These are phyloP conservation scores for Gorsachius goisagi DNA, from an alignment of 2,113 vertebrate genomes.

Conservation along the genomic window DNA sequence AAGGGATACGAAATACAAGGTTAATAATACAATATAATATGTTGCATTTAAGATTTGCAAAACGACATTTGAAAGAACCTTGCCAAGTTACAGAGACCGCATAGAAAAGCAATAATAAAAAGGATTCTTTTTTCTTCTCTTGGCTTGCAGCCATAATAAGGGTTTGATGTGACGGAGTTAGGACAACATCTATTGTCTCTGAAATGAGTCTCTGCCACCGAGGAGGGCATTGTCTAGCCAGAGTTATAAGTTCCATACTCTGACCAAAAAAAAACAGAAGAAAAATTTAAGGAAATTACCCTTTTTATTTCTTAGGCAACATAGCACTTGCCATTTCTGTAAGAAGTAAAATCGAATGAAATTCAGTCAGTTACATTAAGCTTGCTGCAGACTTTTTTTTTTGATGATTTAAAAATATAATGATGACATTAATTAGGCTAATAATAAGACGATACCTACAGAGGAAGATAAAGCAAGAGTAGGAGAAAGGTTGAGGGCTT, in stretches of 20 bases:
- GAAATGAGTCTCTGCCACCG: conserved; percentile 10
- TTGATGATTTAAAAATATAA: not conserved
- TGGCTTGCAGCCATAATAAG: conserved; percentile 21
- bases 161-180: conserved; percentile 21
- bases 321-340: not conserved
- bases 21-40: conserved; percentile 65
- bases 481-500: not conserved
- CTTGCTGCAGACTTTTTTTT: not conserved
- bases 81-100: not conserved
- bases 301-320: not conserved
- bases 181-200: conserved; percentile 40
- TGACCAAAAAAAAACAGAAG: not conserved
- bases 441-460: not conserved
- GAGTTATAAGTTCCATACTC: not conserved
- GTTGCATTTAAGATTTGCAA: conserved; percentile 37
- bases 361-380: not conserved
- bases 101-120: conserved; percentile 49
- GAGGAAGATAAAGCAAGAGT: not conserved
- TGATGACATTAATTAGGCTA: not conserved
- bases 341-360: not conserved
- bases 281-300: not conserved
- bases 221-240: not conserved
- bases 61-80: conserved; percentile 49
- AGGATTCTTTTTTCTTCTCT: conserved; percentile 9
- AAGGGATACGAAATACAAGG: conserved; percentile 53